A percentile compares a stretch with the other conserved stretches of the same genome.
These are phyloP conservation scores for Campoplex nolae DNA, from an alignment of 2,888 invertebrate genomes.

Conservation along the genomic window DNA sequence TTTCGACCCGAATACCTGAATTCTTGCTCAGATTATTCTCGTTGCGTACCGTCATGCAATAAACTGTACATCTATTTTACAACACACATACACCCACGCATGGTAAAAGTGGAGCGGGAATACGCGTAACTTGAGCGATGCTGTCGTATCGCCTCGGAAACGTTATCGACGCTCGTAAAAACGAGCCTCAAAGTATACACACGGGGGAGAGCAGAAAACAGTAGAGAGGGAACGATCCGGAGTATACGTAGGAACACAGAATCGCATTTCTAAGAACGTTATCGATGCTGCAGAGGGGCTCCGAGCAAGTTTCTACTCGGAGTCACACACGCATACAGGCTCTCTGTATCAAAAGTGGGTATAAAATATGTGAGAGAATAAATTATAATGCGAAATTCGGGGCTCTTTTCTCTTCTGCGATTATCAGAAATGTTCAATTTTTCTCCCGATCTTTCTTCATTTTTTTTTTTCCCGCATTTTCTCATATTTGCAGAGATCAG, in stretches of 20 bases:
- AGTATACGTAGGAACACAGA: slow-evolving; percentile 12
- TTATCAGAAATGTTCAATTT: no score
- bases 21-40: slow-evolving; percentile 24
- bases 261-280: slow-evolving; percentile 75
- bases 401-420: no score
- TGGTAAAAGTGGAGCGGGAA: slow-evolving; percentile 38
- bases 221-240: background rate
- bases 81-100: background rate
- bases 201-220: background rate
- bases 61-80: slow-evolving; percentile 3
- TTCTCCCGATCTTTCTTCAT: no score
- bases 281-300: slow-evolving; percentile 70
- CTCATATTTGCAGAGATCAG: no score
- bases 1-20: slow-evolving; percentile 30
- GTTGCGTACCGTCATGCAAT: background rate
- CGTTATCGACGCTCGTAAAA: slow-evolving; percentile 75
- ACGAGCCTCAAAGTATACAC: slow-evolving; percentile 65
- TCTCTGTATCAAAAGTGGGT: background rate
- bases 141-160: slow-evolving; percentile 53
- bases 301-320: slow-evolving; percentile 16
- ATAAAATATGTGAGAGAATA: background rate
- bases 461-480: no score
- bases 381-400: background rate
- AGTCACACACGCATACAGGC: background rate
- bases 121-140: slow-evolving; percentile 58